phyloP scores from a whole-genome alignment of 2,888 invertebrate genomes.

The Epiblema foenella region DNA sequence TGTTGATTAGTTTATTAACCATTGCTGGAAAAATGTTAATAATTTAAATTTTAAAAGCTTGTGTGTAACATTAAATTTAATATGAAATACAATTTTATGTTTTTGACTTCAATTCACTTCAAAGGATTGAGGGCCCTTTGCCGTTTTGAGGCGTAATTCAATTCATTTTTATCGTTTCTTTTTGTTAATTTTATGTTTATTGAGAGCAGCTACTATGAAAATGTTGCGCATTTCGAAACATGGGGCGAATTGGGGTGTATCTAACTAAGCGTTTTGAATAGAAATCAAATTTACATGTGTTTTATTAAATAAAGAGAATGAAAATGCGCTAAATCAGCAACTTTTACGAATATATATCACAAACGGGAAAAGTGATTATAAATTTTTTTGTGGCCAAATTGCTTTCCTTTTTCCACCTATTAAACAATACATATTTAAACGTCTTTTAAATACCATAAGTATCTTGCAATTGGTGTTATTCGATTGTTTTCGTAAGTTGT shows the following conservation, averaged over 20 bases:
- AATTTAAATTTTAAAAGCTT: slow-evolving; percentile 29
- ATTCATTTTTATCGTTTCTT: background rate
- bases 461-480: no score
- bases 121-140: background rate
- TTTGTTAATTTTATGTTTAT: background rate
- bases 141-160: background rate
- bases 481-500: no score
- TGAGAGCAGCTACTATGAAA: background rate
- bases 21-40: slow-evolving; percentile 19
- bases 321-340: no score
- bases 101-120: background rate
- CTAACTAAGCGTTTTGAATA: background rate
- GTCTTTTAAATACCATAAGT: no score
- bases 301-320: no score
- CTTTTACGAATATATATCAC: no score
- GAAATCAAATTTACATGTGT: background rate
- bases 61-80: slow-evolving; percentile 8
- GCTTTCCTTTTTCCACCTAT: no score
- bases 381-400: no score
- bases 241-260: background rate
- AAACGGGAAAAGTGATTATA: no score
- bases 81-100: slow-evolving; percentile 14
- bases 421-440: no score
- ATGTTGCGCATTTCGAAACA: background rate
- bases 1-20: background rate